Evolutionary conservation across 2,797 vertebrate species (phyloP).

Genomic region (Pipistrellus kuhlii): DNA sequence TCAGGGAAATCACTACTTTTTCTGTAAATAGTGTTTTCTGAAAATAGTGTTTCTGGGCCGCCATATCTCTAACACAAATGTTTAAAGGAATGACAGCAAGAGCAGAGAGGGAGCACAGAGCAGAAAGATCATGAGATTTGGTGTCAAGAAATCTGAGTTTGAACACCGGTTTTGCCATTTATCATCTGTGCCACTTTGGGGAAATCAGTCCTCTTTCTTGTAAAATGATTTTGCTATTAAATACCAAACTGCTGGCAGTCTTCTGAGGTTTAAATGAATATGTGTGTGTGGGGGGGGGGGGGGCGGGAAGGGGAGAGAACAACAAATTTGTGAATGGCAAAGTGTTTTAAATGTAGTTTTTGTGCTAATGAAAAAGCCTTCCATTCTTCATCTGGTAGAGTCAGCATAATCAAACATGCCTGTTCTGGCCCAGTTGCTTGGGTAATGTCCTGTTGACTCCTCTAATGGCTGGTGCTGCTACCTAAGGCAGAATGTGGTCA

Average conservation of each 20-base stretch:
- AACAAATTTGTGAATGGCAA: not conserved
- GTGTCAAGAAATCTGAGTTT: not conserved
- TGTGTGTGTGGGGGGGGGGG: not conserved
- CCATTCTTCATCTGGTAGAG: not conserved
- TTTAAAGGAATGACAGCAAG: constrained; percentile 22
- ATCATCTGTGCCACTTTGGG: not conserved
- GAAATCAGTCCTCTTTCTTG: not conserved
- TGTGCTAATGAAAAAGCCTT: constrained; percentile 28
- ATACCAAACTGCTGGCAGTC: not conserved
- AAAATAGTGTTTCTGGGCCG: constrained; percentile 17
- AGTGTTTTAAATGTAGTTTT: constrained; percentile 31
- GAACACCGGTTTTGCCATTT: not conserved
- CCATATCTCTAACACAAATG: not conserved
- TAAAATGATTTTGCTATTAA: constrained; percentile 35
- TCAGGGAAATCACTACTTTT: constrained; percentile 13
- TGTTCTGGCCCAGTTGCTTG: constrained; percentile 1
- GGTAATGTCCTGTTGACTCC: constrained; percentile 33
- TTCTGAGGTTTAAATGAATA: constrained; percentile 20
- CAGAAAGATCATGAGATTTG: not conserved
- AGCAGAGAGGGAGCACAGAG: not conserved
- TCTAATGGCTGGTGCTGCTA: not conserved
- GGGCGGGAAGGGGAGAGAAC: no score
- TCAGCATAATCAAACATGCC: not conserved
- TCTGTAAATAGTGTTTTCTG: constrained; percentile 26
- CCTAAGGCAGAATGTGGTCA: not conserved